Base-by-base conservation (phyloP, 2,797 vertebrate species). In the Urocyon cinereoargenteus region DNA sequence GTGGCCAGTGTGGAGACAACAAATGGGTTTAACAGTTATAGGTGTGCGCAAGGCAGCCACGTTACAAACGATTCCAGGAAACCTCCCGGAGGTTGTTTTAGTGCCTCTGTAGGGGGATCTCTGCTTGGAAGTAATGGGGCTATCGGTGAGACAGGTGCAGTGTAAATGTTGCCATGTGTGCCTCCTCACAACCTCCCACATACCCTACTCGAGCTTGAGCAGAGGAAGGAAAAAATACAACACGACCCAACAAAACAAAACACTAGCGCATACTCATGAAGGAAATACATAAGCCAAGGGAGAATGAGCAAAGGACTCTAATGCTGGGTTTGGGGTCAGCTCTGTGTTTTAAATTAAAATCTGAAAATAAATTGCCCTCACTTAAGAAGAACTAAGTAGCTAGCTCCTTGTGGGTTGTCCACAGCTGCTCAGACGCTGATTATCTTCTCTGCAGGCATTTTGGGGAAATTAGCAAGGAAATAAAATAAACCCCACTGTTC, bases 341-440 rank as follows among this genome's bases (percentile, higher is more conserved):
- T 36, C 68, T 82, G 16, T 86, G 66, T 97, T 98, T 94, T 91
- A 97, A 97, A 96, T 55, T 87, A 82, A 64, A 97, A 61, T 94
- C 66, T 96, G 85, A 93, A 97, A 97, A 59, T 70, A 98, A 97
- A 97, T 92, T 92, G 68, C 57, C 2, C 22, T 96, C n/a, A 31
- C 4, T 92, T 95, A 70, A 79, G 97, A 97, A 93, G 51, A 51
- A 16, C 49, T 55, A 45, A 91, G 7, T 86, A 45, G 70, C 79
- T 86, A 51, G 70, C 79, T 94, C 83, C 55, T 89, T 94, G 90
- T 0, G n/a, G 90, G 93, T 3, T 62, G n/a, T 94, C 36, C 91
- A 12, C 62, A 82, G 66, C 59, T 95, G 70, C 88, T 82, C 11
- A 62, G 86, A 86, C 87, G 84, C 57, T 84, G 85, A 94, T 98